Evolutionary conservation across 2,888 invertebrate genomes (phyloP).

Genomic region (Leptopilina myrica): DNA sequence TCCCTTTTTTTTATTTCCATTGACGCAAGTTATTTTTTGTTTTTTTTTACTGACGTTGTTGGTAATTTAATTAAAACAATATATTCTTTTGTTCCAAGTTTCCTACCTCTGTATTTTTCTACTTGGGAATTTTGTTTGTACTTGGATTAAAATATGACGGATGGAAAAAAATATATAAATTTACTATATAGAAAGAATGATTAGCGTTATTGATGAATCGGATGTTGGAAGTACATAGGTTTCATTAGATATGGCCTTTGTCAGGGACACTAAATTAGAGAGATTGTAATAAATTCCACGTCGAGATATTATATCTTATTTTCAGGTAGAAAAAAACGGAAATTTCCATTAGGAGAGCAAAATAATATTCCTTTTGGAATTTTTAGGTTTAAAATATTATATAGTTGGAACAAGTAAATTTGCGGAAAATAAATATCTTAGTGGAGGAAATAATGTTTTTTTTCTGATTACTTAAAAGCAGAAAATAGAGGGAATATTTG

Average conservation of each 20-base stretch:
- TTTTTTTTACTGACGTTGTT: too few relatives aligned
- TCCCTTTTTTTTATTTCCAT: too few relatives aligned
- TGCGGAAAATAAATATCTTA: background rate
- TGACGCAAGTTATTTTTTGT: too few relatives aligned
- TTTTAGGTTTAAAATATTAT: too few relatives aligned
- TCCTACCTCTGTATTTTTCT: too few relatives aligned
- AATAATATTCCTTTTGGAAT: too few relatives aligned
- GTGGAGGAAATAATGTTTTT: background rate
- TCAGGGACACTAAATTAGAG: constrained; percentile 12
- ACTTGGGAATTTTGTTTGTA: too few relatives aligned
- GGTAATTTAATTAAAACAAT: too few relatives aligned
- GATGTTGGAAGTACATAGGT: constrained; percentile 21
- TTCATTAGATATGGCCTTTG: constrained; percentile 15
- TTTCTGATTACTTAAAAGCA: too few relatives aligned
- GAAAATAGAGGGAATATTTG: too few relatives aligned
- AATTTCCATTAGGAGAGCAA: background rate
- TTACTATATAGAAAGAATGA: background rate
- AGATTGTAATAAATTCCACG: background rate
- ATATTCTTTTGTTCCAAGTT: too few relatives aligned
- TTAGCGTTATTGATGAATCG: constrained; percentile 15
- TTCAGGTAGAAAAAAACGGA: background rate
- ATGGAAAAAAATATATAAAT: background rate
- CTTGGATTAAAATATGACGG: background rate
- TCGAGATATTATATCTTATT: background rate
- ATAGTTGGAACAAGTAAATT: too few relatives aligned